Conservation (phyloP, 2,113 vertebrate genomes). For the Corydoras sp. region DNA sequence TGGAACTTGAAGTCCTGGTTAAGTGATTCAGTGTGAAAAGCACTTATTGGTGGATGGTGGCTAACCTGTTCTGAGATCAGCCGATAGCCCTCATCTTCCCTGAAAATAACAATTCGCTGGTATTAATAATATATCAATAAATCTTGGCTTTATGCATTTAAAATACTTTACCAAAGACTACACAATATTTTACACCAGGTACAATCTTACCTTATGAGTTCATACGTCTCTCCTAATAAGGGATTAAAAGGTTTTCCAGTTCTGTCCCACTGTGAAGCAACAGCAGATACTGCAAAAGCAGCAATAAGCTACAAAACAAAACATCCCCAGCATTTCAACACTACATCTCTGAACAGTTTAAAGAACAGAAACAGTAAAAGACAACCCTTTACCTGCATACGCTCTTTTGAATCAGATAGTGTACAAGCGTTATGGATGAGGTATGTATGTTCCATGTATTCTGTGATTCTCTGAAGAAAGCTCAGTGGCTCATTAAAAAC, state of each 20-base stretch:
- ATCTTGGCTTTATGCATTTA: too few species aligned
- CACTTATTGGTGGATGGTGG: conserved; percentile 92
- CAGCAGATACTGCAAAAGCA: conserved; percentile 90
- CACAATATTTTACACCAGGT: neutral
- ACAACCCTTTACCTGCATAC: conserved; percentile 79
- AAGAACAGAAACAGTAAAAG: neutral
- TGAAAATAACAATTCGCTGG: conserved; percentile 45
- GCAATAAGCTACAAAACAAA: conserved; percentile 74
- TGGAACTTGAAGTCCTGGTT: conserved; percentile 87
- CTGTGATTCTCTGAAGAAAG: conserved; percentile 89
- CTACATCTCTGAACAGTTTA: neutral
- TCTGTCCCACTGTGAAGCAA: conserved; percentile 95
- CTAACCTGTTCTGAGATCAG: conserved; percentile 95
- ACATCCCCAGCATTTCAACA: neutral
- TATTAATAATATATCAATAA: neutral
- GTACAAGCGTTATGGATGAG: conserved; percentile 82
- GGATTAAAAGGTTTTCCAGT: conserved; percentile 98
- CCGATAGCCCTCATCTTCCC: conserved; percentile 88
- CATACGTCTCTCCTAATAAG: conserved; percentile 89
- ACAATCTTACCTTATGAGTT: conserved; percentile 76
- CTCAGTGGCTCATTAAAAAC: conserved; percentile 95
- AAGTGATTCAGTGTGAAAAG: conserved; percentile 87
- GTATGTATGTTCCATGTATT: conserved; percentile 96
- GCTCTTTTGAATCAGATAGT: conserved; percentile 76
- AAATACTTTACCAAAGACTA: too few species aligned